phyloP scores from a whole-genome alignment of 2,113 vertebrate species.

The Hiodon alosoides region DNA sequence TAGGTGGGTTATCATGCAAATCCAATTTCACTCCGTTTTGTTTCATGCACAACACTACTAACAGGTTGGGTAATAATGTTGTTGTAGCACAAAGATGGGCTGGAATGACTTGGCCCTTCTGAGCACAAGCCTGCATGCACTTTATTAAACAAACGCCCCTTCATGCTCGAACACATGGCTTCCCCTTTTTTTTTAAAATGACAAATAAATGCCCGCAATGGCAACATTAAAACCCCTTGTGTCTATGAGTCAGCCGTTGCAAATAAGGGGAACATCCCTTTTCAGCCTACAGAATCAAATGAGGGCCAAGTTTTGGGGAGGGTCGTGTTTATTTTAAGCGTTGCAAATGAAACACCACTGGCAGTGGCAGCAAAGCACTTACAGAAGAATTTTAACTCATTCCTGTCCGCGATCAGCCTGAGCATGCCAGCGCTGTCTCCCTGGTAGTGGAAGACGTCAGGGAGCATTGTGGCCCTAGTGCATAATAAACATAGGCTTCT shows the following conservation, averaged over 20 bases:
- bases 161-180: slow-evolving; percentile 4
- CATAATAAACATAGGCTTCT: too few relatives aligned
- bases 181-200: slow-evolving; percentile 8
- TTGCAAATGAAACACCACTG: background rate
- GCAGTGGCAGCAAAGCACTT: background rate
- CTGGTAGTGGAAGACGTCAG: too few relatives aligned
- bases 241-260: background rate
- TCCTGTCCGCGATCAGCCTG: too few relatives aligned
- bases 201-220: slow-evolving; percentile 18
- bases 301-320: background rate
- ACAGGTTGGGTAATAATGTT: background rate
- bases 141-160: background rate
- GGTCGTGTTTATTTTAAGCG: slow-evolving; percentile 18
- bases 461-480: too few relatives aligned
- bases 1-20: too few relatives aligned
- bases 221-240: background rate
- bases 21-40: too few relatives aligned
- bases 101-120: background rate
- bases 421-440: too few relatives aligned
- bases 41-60: too few relatives aligned
- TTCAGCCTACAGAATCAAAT: background rate
- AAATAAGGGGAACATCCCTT: slow-evolving; percentile 25
- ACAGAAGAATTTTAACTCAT: slow-evolving; percentile 15
- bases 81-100: background rate
- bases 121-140: background rate